Evolutionary conservation across 2,888 invertebrate species (phyloP).

Genomic region (Uropetala carovei): DNA sequence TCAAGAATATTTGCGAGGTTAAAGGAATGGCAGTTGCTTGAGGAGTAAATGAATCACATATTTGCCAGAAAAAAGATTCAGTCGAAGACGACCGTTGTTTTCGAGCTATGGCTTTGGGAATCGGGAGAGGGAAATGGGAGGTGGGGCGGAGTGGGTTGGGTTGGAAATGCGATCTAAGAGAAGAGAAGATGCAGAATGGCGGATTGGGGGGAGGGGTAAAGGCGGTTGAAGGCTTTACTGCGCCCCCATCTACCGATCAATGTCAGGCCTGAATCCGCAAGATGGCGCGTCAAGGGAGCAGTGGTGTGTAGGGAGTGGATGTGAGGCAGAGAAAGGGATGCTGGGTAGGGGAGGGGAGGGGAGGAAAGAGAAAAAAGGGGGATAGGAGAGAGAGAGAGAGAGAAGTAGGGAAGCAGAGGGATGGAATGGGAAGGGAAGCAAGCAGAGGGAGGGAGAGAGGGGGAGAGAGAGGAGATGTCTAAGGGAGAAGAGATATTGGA

Average conservation of each 20-base stretch:
- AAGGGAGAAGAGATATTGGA: too few relatives aligned
- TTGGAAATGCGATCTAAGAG: neutral
- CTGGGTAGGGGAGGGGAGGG: neutral
- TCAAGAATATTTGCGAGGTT: too few relatives aligned
- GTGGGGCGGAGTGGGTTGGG: neutral
- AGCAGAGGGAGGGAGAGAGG: too few relatives aligned
- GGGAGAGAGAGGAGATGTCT: too few relatives aligned
- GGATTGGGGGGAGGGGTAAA: neutral
- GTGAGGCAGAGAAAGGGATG: neutral
- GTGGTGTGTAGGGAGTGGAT: neutral
- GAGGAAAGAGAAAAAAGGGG: too few relatives aligned
- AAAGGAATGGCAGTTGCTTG: neutral
- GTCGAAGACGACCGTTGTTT: neutral
- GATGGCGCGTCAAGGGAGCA: slow-evolving; percentile 57
- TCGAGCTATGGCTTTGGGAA: neutral
- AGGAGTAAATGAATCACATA: neutral
- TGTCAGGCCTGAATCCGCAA: slow-evolving; percentile 53
- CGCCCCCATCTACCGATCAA: slow-evolving; percentile 54
- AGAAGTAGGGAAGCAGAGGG: too few relatives aligned
- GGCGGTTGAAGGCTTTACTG: neutral
- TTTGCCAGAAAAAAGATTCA: slow-evolving; percentile 18
- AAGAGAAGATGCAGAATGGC: neutral
- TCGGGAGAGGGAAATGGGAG: neutral
- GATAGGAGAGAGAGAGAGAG: too few relatives aligned
- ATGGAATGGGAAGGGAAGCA: too few relatives aligned